Evolutionary conservation across 1,140 invertebrate genomes (phyloP).

Genomic region (Mercenaria mercenaria): DNA sequence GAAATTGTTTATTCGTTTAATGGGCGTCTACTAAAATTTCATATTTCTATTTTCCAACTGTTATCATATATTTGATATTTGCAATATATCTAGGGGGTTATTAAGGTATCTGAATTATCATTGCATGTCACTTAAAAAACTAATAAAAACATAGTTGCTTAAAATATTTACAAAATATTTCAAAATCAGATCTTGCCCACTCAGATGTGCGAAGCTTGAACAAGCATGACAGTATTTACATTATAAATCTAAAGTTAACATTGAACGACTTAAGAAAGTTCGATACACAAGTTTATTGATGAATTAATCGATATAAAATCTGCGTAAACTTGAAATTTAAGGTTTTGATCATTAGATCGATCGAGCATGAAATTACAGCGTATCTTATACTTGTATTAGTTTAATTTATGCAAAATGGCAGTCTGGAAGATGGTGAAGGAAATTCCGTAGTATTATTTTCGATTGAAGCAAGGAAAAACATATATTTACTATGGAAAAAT

Average conservation of each 20-base stretch:
- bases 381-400: not conserved
- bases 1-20: not conserved
- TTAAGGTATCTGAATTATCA: no score
- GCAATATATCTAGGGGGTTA: not conserved
- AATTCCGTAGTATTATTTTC: no score
- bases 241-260: conserved; percentile 31
- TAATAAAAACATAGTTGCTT: not conserved
- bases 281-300: conserved; percentile 18
- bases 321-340: not conserved
- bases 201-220: not conserved
- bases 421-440: not conserved
- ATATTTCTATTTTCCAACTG: not conserved
- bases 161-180: not conserved
- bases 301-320: conserved; percentile 27
- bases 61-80: not conserved
- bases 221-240: conserved; percentile 14
- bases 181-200: not conserved
- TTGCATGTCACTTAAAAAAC: no score
- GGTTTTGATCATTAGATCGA: not conserved
- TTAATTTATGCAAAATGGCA: conserved; percentile 34
- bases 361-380: not conserved
- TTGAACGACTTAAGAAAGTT: conserved; percentile 28
- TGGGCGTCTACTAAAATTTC: not conserved
- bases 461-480: no score
- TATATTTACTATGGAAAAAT: not conserved